phyloP scores from a whole-genome alignment of 1,140 invertebrate genomes.

The Pseudachorutes palmiensis region DNA sequence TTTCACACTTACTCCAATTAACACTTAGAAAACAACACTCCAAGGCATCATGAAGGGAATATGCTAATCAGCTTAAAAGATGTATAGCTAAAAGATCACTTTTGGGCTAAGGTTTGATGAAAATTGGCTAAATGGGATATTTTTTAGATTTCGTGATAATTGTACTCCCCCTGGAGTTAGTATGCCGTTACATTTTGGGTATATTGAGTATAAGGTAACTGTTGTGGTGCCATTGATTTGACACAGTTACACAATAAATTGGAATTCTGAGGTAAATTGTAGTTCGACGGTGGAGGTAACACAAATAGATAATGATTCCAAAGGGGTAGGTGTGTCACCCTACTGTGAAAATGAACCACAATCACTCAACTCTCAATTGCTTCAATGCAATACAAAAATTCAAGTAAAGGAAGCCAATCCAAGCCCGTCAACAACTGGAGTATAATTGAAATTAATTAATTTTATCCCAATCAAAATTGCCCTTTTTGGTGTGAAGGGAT shows the following conservation, averaged over 20 bases:
- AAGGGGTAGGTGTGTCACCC: not conserved
- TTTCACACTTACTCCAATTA: no score
- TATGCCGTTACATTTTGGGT: no score
- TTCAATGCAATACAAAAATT: not conserved
- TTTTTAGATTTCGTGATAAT: no score
- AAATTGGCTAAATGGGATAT: no score
- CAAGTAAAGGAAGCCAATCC: not conserved
- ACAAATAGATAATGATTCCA: conserved; percentile 3
- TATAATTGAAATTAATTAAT: conserved; percentile 1
- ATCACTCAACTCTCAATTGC: not conserved
- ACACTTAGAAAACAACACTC: no score
- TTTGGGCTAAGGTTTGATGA: no score
- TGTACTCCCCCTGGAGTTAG: no score
- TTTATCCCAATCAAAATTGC: not conserved
- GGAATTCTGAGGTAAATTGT: not conserved
- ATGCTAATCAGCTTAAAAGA: no score
- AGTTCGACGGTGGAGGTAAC: not conserved
- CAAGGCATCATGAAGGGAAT: no score
- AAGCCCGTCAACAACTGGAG: not conserved
- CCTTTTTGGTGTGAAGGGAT: not conserved
- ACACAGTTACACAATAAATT: not conserved
- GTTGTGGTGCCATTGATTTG: not conserved
- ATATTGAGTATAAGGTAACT: no score
- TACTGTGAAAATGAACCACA: not conserved
- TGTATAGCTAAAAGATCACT: no score